Conservation (phyloP, 1,140 invertebrate genomes). For the Trichonephila clavipes region DNA sequence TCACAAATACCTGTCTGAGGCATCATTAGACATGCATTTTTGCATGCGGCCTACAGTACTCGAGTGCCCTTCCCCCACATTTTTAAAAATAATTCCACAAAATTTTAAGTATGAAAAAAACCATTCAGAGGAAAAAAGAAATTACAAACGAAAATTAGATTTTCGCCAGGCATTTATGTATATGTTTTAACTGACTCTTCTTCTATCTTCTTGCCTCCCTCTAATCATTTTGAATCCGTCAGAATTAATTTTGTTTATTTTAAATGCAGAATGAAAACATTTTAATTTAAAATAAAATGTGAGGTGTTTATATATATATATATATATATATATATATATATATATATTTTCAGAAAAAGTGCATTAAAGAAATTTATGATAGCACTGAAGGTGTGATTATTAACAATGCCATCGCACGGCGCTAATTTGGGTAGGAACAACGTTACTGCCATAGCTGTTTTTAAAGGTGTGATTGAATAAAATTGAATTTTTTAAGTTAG, state of each 20-base stretch:
- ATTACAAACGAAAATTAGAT: neutral
- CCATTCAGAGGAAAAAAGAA: neutral
- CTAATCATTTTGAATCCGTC: conserved; percentile 14
- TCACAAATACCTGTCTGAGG: conserved; percentile 4
- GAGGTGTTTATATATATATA: neutral
- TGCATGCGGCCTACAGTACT: neutral
- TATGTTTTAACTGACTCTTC: neutral
- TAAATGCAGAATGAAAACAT: neutral
- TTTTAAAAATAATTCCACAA: neutral
- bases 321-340: too few relatives aligned
- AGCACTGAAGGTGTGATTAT: neutral
- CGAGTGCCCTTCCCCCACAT: neutral
- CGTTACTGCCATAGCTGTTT: neutral
- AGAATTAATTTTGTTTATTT: conserved; percentile 8
- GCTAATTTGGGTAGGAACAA: neutral
- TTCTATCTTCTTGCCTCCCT: neutral
- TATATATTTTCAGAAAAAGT: neutral
- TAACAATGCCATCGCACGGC: neutral
- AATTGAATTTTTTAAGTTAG: too few relatives aligned
- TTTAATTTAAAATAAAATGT: neutral
- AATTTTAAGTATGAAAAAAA: neutral
- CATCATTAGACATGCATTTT: conserved; percentile 42
- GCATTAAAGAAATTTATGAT: neutral
- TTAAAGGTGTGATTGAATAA: too few relatives aligned
- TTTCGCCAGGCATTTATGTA: neutral